Base-by-base conservation (phyloP, 2,797 vertebrate genomes). In the Phaenicophaeus curvirostris region DNA sequence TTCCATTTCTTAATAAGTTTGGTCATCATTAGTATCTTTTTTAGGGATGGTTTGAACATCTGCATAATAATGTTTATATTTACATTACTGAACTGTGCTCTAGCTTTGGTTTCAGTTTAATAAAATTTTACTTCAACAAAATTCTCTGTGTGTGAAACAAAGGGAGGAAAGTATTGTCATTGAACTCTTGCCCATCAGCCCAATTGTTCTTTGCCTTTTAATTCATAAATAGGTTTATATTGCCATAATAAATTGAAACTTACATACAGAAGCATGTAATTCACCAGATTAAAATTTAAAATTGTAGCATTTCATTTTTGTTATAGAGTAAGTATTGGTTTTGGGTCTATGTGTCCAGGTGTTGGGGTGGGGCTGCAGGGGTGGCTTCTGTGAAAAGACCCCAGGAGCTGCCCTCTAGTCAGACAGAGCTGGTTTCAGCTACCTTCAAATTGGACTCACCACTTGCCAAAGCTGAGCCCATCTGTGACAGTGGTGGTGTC, bases 291-390 rank as follows among this genome's bases (percentile, higher is more conserved):
- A 2, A 7, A 50, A 33, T 27, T 75, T 30, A 61, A 86, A 78
- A 16, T 18, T 6, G 0, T 57, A 33, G 57, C 3, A 15, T 19
- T 75, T 72, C 12, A 67, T 86, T 37, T 59, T 63, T 1, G 3
- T 9, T 58, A 12, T 68, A 54, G 58, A 62, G 37, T 51, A 66
- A 48, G 17, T 44, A 31, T 76, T 89, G 0, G 3, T 57, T 11
- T 65, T 68, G 30, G 7, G 6, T 80, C 68, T 57, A 20, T 0
- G 0, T 59, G 59, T n/a, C n/a, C 23, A 59, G 25, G 8, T 69
- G 33, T 20, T 65, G 54, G 15, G 28, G 17, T 8, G 37, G 17
- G 6, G 23, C 27, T 83, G 14, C 18, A 61, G 59, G 24, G 25
- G 5, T 81, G 71, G 18, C 46, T 79, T 66, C 66, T 50, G 35